These are phyloP conservation scores for Frankliniella fusca DNA, from an alignment of 2,888 invertebrate species.

Conservation along the genomic window DNA sequence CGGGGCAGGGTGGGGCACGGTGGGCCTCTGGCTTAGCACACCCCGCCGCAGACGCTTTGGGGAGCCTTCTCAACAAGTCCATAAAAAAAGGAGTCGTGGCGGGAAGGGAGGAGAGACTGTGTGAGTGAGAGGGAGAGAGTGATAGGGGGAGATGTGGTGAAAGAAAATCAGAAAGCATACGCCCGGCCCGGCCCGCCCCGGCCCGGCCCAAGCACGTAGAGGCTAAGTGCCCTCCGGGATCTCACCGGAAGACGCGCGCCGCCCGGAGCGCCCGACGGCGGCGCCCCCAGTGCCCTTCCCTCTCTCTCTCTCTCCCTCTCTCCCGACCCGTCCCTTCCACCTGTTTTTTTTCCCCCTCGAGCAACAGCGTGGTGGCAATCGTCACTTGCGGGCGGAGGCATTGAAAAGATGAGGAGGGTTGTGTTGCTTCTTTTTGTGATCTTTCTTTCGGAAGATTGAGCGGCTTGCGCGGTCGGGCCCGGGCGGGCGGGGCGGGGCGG, in stretches of 20 bases:
- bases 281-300: constrained; percentile 33
- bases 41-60: not conserved
- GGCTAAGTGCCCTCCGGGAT: constrained; percentile 28
- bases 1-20: not conserved
- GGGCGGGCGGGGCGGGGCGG: not conserved
- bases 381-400: constrained; percentile 4
- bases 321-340: constrained; percentile 22
- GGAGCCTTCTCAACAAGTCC: constrained; percentile 17
- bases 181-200: not conserved
- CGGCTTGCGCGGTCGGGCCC: not conserved
- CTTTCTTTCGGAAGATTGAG: constrained; percentile 22
- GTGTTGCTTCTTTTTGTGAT: constrained; percentile 20
- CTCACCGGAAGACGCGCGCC: constrained; percentile 29
- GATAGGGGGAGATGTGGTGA: constrained; percentile 32
- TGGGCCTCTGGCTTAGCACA: not conserved
- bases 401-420: constrained; percentile 14
- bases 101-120: constrained; percentile 32
- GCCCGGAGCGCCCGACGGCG: constrained; percentile 19
- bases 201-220: not conserved
- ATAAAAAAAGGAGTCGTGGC: not conserved
- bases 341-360: constrained; percentile 27
- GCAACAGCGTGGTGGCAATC: constrained; percentile 31
- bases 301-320: constrained; percentile 31
- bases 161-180: constrained; percentile 20
- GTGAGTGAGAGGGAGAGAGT: constrained; percentile 32